phyloP scores from a whole-genome alignment of 2,888 invertebrate species.

The Lycophotia porphyrea region DNA sequence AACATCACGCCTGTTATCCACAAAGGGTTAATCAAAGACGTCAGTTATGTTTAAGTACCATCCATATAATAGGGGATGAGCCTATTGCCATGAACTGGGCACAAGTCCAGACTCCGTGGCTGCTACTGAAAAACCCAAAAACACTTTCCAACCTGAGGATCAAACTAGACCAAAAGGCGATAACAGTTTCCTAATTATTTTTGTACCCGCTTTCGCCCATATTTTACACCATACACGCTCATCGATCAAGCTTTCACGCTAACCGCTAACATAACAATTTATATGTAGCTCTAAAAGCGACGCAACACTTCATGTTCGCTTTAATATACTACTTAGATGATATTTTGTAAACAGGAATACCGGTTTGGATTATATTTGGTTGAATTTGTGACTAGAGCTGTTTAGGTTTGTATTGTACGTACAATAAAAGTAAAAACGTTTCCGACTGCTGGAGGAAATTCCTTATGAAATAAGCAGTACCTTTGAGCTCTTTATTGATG shows the following conservation, averaged over 20 bases:
- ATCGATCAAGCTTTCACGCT: slow-evolving; percentile 37
- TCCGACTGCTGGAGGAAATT: neutral
- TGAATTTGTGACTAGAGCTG: neutral
- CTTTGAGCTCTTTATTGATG: no score
- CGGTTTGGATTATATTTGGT: neutral
- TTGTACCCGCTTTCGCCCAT: neutral
- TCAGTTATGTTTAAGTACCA: no score
- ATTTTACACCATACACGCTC: slow-evolving; percentile 21
- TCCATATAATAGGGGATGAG: no score
- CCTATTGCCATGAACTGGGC: no score
- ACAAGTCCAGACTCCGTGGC: no score
- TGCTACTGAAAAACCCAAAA: no score
- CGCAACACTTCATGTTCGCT: slow-evolving; percentile 23
- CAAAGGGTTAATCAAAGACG: no score
- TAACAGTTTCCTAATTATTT: neutral
- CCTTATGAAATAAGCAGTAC: no score
- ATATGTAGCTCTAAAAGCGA: slow-evolving; percentile 42
- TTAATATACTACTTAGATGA: slow-evolving; percentile 23
- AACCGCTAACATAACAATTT: slow-evolving; percentile 51
- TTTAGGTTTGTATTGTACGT: no score
- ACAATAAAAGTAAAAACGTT: no score
- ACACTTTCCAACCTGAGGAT: neutral
- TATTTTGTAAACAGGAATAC: neutral
- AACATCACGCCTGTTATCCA: no score
- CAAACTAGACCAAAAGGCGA: neutral